phyloP scores from a whole-genome alignment of 2,888 invertebrate genomes.

The Chesias legatella region DNA sequence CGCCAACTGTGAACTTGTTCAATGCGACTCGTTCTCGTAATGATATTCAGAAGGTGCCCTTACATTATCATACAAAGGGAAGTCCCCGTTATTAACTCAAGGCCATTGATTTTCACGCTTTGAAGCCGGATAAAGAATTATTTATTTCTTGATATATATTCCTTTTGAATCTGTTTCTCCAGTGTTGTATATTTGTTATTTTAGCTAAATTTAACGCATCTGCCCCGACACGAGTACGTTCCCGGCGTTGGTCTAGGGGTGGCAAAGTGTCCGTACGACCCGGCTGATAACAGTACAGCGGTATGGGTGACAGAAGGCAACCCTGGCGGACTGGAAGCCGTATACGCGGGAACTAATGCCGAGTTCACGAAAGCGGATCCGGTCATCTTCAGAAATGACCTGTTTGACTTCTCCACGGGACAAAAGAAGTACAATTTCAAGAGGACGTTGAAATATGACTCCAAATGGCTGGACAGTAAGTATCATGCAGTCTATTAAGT shows the following conservation, averaged over 20 bases:
- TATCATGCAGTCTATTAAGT: conserved; percentile 24
- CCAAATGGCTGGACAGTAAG: conserved; percentile 87
- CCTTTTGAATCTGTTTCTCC: not conserved
- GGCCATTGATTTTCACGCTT: conserved; percentile 35
- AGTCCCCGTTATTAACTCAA: conserved; percentile 29
- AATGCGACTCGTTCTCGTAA: conserved; percentile 23
- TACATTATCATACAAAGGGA: conserved; percentile 35
- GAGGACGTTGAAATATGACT: conserved; percentile 85
- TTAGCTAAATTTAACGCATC: conserved; percentile 78
- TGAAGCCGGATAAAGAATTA: conserved; percentile 12
- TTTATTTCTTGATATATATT: conserved; percentile 6
- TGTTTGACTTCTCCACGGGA: conserved; percentile 81
- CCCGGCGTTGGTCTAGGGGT: conserved; percentile 84
- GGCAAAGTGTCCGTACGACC: conserved; percentile 87
- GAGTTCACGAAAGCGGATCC: conserved; percentile 87
- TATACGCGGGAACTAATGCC: conserved; percentile 87
- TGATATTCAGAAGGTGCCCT: conserved; percentile 29
- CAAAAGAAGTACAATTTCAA: conserved; percentile 82
- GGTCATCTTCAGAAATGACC: conserved; percentile 85
- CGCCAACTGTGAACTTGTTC: conserved; percentile 3
- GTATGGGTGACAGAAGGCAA: conserved; percentile 86
- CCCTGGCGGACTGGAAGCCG: conserved; percentile 82
- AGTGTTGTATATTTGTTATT: conserved; percentile 9
- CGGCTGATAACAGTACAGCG: conserved; percentile 86
- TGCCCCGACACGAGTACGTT: conserved; percentile 80